Evolutionary conservation across 2,888 invertebrate species (phyloP), one percentile per base, ranked within the genome.

Genomic region (Sturmia bella): DNA sequence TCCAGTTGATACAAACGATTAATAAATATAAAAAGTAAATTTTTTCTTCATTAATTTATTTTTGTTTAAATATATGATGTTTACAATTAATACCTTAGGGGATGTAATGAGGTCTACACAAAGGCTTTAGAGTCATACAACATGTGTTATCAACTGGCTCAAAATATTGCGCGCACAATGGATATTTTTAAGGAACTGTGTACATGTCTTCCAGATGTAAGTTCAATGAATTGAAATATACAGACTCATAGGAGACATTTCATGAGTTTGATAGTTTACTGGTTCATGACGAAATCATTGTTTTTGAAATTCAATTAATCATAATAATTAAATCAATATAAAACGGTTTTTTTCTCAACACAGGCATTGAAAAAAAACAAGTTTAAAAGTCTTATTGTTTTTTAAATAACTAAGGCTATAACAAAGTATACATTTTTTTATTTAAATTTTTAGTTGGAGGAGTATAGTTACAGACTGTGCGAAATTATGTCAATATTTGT

Each of bases 401-500:
- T n/a, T n/a, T n/a, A n/a, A n/a, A n/a, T n/a, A n/a, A n/a, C n/a
- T n/a, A n/a, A n/a, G n/a, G n/a, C n/a, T n/a, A n/a, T 13, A 12
- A 13, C 12, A 21, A 45, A 17, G 7, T 17, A 17, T 17, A 15
- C 11, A 37, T 37, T 12, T 21, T 2, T 12, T 15, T 63, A 27
- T 43, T 39, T 45, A 59, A 3, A 41, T 27, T 70, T 76, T 15
- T 56, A 83, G 64, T 59, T 83, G 17, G 64, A 80, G 6, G 76
- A 48, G 43, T 84, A 83, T 13, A 80, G 84, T 4, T 86, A 86
- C n/a, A 86, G 87, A n/a, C 84, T 88, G 70, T 85, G 87, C 61
- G 85, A 84, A 21, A 85, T 88, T 21, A 82, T 87, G 12, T 85
- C 87, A 59, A 86, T 84, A 48, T 88, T 87, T 63, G 86, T 88